phyloP scores from a whole-genome alignment of 2,797 vertebrate species.

The Coluber constrictor region DNA sequence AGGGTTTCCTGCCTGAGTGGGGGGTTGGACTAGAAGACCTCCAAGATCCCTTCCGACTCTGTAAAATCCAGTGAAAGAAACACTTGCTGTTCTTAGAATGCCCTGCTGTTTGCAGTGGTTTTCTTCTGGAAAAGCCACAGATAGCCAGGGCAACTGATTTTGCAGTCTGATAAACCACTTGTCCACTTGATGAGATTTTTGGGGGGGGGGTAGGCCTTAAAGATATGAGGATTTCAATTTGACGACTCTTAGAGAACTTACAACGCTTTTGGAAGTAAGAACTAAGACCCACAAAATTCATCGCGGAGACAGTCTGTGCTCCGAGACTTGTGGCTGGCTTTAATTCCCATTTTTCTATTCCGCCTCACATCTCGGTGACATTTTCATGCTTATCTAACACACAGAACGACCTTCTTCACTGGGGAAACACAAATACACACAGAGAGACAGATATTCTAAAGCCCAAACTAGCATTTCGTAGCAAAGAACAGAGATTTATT shows the following conservation, averaged over 20 bases:
- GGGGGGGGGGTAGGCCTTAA: not conserved
- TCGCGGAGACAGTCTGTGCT: not conserved
- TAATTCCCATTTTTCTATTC: not conserved
- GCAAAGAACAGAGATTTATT: not conserved
- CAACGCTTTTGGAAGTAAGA: not conserved
- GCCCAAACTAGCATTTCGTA: not conserved
- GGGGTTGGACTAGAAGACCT: too few species aligned
- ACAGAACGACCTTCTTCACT: not conserved
- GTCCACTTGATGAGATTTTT: slow-evolving; percentile 16
- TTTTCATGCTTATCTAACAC: not conserved
- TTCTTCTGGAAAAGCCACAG: slow-evolving; percentile 34
- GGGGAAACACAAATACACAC: not conserved
- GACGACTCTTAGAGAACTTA: not conserved
- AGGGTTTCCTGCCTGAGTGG: too few species aligned
- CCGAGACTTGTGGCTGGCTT: not conserved
- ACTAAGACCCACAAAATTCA: not conserved
- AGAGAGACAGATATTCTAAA: not conserved
- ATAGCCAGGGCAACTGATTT: slow-evolving; percentile 45
- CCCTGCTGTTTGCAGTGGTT: slow-evolving; percentile 40
- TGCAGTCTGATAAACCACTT: slow-evolving; percentile 1
- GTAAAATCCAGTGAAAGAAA: slow-evolving; percentile 20
- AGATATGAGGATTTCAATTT: not conserved
- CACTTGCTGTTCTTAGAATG: slow-evolving; percentile 15
- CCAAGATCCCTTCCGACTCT: too few species aligned
- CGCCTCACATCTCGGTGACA: not conserved